Evolutionary conservation across 2,113 vertebrate species (phyloP), one percentile per base, ranked within the genome.

Genomic region (Aegotheles bennettii): DNA sequence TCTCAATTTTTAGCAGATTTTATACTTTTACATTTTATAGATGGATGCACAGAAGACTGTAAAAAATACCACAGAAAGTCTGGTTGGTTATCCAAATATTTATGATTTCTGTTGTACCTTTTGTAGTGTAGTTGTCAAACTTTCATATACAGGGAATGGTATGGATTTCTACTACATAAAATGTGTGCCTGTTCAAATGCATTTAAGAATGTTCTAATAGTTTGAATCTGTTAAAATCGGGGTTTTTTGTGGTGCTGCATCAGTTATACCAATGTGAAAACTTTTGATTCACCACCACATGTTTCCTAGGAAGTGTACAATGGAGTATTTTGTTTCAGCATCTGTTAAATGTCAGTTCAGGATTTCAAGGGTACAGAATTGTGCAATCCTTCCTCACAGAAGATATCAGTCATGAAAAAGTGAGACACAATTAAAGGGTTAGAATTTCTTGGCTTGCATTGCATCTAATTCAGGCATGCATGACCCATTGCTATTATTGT

Each of bases 321-420:
- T 94, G 69, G 82, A 93, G 87, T 35, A 80, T 95, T 96, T 97
- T 95, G 87, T 97, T 96, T 97, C 91, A 96, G 79, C 97, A 96
- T 97, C 95, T 97, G 96, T 94, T 96, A 96, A 95, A 94, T 92
- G 93, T 98, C 96, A 94, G 80, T 57, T 57, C 70, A 96, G 92
- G 96, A 90, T 94, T 97, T 96, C 96, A 94, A 92, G 89, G 90
- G 57, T 95, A 90, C 65, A 90, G 73, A 94, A 86, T 80, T 79
- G 81, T 96, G 82, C 94, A 97, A 93, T 94, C 82, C 93, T 90
- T 96, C 93, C 75, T 97, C 94, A 93, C 94, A 96, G 97, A 98
- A 98, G 90, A 93, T 95, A 98, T 98, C 96, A 97, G 95, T 97
- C 96, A 96, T 77, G 70, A 92, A 96, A 96, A 94, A 97, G 91